Evolutionary conservation across 2,888 invertebrate genomes (phyloP).

Genomic region (Sthenelais limicola): DNA sequence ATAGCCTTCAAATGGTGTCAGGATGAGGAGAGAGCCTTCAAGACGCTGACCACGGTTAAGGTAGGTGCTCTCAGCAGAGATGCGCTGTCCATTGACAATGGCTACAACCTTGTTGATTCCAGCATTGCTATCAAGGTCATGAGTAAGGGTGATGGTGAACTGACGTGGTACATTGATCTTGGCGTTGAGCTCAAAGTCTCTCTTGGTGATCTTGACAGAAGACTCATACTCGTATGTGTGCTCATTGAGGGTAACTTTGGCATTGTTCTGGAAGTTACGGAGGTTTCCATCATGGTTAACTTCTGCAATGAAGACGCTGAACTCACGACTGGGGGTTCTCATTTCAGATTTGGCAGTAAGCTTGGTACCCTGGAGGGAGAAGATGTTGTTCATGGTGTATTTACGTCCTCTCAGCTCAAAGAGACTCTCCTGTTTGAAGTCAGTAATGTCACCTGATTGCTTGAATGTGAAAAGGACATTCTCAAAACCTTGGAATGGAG

Average conservation of each 20-base stretch:
- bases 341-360: neutral
- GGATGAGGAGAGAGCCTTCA: neutral
- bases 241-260: neutral
- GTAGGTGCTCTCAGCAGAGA: conserved; percentile 15
- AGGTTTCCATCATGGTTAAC: conserved; percentile 31
- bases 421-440: neutral
- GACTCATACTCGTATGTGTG: conserved; percentile 11
- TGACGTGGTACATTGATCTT: neutral
- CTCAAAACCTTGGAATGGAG: conserved; percentile 6
- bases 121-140: conserved; percentile 13
- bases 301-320: conserved; percentile 3
- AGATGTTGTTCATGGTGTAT: conserved; percentile 1
- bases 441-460: neutral
- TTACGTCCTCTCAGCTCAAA: neutral
- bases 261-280: conserved; percentile 33
- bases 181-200: neutral
- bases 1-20: conserved; percentile 33
- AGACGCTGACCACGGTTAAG: conserved; percentile 28
- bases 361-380: neutral
- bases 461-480: conserved; percentile 1
- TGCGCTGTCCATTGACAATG: conserved; percentile 2
- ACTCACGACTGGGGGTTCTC: neutral
- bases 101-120: conserved; percentile 35
- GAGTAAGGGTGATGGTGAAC: conserved; percentile 25
- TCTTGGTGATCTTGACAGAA: neutral